These are phyloP conservation scores for Allacma fusca DNA, from an alignment of 2,888 invertebrate species.

Conservation along the genomic window DNA sequence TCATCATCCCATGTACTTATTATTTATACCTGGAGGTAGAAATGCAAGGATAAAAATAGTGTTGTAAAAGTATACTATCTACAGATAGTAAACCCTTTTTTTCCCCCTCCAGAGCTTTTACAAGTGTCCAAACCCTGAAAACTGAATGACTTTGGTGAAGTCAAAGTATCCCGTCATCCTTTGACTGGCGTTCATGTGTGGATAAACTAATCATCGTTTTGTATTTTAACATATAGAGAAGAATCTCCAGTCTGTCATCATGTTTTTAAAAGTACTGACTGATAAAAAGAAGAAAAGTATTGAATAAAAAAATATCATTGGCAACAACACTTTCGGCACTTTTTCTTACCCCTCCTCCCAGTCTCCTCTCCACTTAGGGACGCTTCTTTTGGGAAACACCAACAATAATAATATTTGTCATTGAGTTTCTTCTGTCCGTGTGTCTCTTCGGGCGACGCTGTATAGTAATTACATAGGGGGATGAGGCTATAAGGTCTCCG, in stretches of 20 bases:
- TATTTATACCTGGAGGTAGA: too few species aligned
- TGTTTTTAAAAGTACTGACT: background rate
- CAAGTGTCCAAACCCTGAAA: background rate
- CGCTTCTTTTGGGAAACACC: constrained; percentile 17
- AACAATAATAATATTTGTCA: constrained; percentile 33
- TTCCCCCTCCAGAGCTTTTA: too few species aligned
- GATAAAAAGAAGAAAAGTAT: background rate
- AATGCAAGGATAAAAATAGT: too few species aligned
- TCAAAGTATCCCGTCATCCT: constrained; percentile 26
- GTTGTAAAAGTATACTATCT: too few species aligned
- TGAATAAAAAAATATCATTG: constrained; percentile 23
- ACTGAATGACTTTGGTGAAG: background rate
- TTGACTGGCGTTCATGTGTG: constrained; percentile 28
- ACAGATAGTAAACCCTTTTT: too few species aligned
- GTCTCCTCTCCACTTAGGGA: background rate
- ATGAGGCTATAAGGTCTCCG: too few species aligned
- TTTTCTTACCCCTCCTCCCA: constrained; percentile 15
- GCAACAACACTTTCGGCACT: constrained; percentile 31
- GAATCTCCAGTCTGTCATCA: constrained; percentile 20
- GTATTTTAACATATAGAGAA: constrained; percentile 1
- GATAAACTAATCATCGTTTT: constrained; percentile 27
- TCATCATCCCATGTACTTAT: too few species aligned
- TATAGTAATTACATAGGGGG: too few species aligned
- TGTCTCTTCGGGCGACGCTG: too few species aligned
- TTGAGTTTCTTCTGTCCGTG: background rate